These are phyloP conservation scores for Naso thynnoides DNA, from an alignment of 2,797 vertebrate species.

Conservation along the genomic window DNA sequence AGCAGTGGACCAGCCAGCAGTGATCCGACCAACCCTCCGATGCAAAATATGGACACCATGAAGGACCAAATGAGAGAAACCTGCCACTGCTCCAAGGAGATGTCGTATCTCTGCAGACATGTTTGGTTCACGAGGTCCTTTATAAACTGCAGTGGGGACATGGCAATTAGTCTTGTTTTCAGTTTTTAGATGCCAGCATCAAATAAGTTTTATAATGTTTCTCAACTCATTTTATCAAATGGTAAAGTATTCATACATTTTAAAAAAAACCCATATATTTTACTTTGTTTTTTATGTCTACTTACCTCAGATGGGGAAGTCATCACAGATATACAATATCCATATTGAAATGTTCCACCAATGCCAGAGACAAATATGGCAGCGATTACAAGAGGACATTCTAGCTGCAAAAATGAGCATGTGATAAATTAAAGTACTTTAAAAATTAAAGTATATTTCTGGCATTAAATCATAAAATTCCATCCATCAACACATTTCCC, in stretches of 20 bases:
- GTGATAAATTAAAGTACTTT: too few relatives aligned
- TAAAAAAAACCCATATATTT: not conserved
- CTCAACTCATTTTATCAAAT: not conserved
- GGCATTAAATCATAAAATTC: constrained; percentile 2
- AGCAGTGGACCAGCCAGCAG: constrained; percentile 54
- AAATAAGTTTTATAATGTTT: not conserved
- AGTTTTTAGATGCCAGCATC: not conserved
- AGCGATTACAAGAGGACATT: constrained; percentile 77
- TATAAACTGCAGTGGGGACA: constrained; percentile 77
- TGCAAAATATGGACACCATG: constrained; percentile 79
- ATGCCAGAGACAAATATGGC: constrained; percentile 83
- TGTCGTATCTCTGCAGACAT: constrained; percentile 70
- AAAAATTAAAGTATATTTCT: not conserved
- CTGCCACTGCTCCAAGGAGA: constrained; percentile 71
- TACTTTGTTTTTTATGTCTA: constrained; percentile 1
- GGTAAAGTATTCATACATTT: not conserved
- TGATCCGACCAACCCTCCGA: constrained; percentile 79
- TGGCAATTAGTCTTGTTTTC: not conserved
- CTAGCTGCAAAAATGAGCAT: constrained; percentile 72
- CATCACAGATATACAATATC: constrained; percentile 86
- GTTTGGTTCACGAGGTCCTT: constrained; percentile 82
- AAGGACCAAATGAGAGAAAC: constrained; percentile 85
- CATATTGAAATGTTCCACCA: constrained; percentile 87
- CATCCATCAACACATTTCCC: not conserved
- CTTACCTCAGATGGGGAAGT: constrained; percentile 87